Evolutionary conservation across 2,113 vertebrate genomes (phyloP), one percentile per base, ranked within the genome.

Genomic region (Zootoca vivipara): DNA sequence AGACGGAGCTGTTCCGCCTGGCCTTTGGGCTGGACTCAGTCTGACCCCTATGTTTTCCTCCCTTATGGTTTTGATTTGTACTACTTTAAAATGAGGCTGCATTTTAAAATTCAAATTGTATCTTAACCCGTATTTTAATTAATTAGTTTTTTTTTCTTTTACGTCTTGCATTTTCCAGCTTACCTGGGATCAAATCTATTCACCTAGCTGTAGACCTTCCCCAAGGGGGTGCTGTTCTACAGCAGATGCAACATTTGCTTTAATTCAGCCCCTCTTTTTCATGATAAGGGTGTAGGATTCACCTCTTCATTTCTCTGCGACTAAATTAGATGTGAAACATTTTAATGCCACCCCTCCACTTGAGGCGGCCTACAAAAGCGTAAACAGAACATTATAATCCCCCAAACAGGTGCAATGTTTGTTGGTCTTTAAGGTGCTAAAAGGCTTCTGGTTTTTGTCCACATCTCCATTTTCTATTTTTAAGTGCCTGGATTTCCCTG

Each of bases 371-470:
- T 33, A 12, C 42, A 85, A 33, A 56, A 22, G 2, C 12, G 58
- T 3, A 12, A 56, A 58, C 24, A 38, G 26, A 35, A 85, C 10
- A 4, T 16, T 8, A 18, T 20, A 70, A 38, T 35, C 52, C 58
- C 38, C 56, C 12, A 80, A 22, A 35, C 20, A 62, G 38, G 38
- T 18, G 4, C n/a, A 65, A 33, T 7, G 22, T 24, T 26, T 64
- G 56, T 5, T 1, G 24, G 22, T 33, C 62, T 5, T 38, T 38
- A 40, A 82, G 64, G 13, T 3, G 42, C 35, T 78, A 9, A 0
- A n/a, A 12, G 77, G 26, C 15, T 6, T 78, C 42, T 26, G 26
- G 46, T 52, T 30, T 80, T 26, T 7, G 20, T 0, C 75, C 56
- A 58, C 62, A n/a, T n/a, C 80, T 9, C 35, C 40, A 30, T 0